Evolutionary conservation across 2,113 vertebrate species (phyloP).

Genomic region (Cardinalis cardinalis): DNA sequence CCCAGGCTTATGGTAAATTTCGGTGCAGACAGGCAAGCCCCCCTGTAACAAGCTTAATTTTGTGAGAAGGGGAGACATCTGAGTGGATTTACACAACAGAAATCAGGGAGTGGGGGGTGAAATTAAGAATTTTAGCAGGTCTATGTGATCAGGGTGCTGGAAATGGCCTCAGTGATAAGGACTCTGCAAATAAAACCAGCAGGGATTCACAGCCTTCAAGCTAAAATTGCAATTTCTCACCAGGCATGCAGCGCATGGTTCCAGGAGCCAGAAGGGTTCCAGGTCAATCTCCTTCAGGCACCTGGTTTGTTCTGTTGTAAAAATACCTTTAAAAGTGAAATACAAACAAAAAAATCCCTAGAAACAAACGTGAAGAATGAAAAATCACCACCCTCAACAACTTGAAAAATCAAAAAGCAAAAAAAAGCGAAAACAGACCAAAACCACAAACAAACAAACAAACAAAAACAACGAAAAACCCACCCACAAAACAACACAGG

Average conservation of each 20-base stretch:
- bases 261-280: not conserved
- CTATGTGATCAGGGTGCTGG: not conserved
- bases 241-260: not conserved
- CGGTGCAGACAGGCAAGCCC: too few species aligned
- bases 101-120: not conserved
- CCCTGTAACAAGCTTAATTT: not conserved
- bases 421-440: not conserved
- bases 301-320: not conserved
- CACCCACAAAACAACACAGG: rapidly evolving
- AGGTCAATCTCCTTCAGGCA: not conserved
- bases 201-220: not conserved
- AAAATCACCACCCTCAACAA: rapidly evolving
- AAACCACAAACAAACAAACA: too few species aligned
- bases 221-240: not conserved
- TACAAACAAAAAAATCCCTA: rapidly evolving
- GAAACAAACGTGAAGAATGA: not conserved
- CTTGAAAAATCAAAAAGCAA: too few species aligned
- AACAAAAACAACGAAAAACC: rapidly evolving
- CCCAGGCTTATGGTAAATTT: not conserved
- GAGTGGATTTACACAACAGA: not conserved
- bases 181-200: not conserved
- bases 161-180: not conserved
- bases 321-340: not conserved
- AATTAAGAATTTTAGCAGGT: not conserved
- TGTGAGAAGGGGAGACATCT: not conserved